Evolutionary conservation across 2,113 vertebrate genomes (phyloP).

Genomic region (Emydura subglobosa): DNA sequence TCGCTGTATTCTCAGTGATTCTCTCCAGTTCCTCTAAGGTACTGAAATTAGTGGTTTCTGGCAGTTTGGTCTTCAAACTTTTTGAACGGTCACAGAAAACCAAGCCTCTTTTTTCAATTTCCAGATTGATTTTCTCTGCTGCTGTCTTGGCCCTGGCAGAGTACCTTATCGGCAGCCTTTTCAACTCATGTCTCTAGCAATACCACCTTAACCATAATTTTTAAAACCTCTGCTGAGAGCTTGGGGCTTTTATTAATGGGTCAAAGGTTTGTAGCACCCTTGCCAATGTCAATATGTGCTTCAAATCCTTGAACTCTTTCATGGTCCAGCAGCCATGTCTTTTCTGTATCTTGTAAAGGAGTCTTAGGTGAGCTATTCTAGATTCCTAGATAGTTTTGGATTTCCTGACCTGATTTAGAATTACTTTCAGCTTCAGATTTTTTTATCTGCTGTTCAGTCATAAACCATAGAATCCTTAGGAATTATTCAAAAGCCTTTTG

Average conservation of each 20-base stretch:
- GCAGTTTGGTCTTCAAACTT: accelerated
- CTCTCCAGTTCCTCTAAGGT: neutral
- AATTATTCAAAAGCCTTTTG: neutral
- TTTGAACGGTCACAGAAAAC: neutral
- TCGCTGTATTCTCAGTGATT: neutral
- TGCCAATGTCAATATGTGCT: accelerated
- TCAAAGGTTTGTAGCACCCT: neutral
- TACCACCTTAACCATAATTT: accelerated
- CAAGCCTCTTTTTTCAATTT: neutral
- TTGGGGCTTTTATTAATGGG: neutral
- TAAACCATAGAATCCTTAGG: neutral
- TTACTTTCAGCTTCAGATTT: neutral
- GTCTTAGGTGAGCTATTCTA: neutral
- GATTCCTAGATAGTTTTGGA: neutral
- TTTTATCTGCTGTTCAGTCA: slow-evolving; percentile 5
- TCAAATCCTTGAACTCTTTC: neutral
- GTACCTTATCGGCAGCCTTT: neutral
- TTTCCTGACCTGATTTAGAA: neutral
- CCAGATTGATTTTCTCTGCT: neutral
- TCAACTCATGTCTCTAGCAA: neutral
- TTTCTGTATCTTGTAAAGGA: neutral
- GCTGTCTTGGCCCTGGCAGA: neutral
- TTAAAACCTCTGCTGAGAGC: neutral
- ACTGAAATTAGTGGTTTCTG: neutral
- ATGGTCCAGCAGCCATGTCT: neutral